phyloP scores from a whole-genome alignment of 1,140 invertebrate species.

The Lepidurus arcticus region DNA sequence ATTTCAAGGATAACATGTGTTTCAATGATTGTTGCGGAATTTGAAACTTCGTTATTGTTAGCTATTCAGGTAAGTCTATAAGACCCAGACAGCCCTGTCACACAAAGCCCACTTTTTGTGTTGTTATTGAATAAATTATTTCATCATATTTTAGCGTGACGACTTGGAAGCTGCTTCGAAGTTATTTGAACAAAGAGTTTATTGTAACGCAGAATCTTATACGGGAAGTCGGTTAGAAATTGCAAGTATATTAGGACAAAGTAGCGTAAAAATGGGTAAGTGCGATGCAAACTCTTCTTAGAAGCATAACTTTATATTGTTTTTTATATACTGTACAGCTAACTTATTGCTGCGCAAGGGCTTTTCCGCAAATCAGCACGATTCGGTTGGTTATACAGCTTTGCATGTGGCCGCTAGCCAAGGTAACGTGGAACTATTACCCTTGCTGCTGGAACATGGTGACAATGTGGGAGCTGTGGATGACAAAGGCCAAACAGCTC shows the following conservation, averaged over 20 bases:
- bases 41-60: constrained; percentile 40
- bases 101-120: no score
- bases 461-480: constrained; percentile 33
- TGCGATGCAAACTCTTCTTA: background rate
- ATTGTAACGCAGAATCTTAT: constrained; percentile 40
- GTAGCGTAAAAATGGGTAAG: constrained; percentile 34
- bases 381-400: constrained; percentile 39
- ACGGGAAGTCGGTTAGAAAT: constrained; percentile 39
- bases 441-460: constrained; percentile 31
- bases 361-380: constrained; percentile 40
- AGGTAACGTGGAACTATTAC: constrained; percentile 37
- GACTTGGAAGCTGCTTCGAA: constrained; percentile 31
- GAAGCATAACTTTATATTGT: background rate
- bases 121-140: background rate
- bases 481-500: constrained; percentile 29
- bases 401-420: constrained; percentile 40
- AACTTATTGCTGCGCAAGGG: constrained; percentile 38
- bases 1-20: constrained; percentile 28
- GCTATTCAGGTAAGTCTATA: constrained; percentile 41
- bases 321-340: constrained; percentile 36
- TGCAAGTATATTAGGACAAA: constrained; percentile 42
- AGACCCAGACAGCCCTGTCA: constrained; percentile 28
- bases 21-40: constrained; percentile 35
- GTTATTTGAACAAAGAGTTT: constrained; percentile 39
- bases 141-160: constrained; percentile 23